Evolutionary conservation across 2,888 invertebrate species (phyloP), one percentile per base, ranked within the genome.

Genomic region (Trichopria drosophilae): DNA sequence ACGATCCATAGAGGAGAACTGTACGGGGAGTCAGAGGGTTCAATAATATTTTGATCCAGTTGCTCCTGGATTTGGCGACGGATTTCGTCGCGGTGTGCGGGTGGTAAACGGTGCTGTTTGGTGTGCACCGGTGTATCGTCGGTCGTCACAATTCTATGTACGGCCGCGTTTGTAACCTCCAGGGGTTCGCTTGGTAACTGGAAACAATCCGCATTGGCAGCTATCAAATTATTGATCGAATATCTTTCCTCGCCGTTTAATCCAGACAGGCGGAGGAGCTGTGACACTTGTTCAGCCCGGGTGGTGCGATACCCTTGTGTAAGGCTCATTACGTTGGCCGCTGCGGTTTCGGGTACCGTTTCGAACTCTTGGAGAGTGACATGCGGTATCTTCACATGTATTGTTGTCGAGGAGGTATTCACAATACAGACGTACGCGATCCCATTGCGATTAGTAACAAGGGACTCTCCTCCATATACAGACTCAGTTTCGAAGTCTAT

Each of bases 381-480:
- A n/a, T 4, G 5, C 4, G 39, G 40, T 12, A 47, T 19, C 5
- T 1, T 10, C 2, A 47, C 2, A 7, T 10, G 15, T n/a, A 22
- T 23, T 2, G 18, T 3, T 4, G 32, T 18, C 6, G 34, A 26
- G 3, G 40, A 19, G 1, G 34, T 10, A 15, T 48, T 40, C 3
- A 48, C 35, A 2, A 48, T 15, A 12, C 40, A 41, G 1, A 48
- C 2, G 9, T 48, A 34, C 13, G 40, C 29, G 6, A 20, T 2
- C 23, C 24, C 18, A 23, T 37, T 23, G 12, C 18, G 23, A 2
- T 35, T 12, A 6, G 28, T 10, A 2, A 32, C 39, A 6, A 39
- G 19, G 19, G 39, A 47, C 24, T 47, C 20, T 2, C 47, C 47
- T 4, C 47, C 47, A 3, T 28, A 19, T 2, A 48, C 4, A 13